Base-by-base conservation (phyloP, 2,888 invertebrate genomes). In the Synergus umbraculus region DNA sequence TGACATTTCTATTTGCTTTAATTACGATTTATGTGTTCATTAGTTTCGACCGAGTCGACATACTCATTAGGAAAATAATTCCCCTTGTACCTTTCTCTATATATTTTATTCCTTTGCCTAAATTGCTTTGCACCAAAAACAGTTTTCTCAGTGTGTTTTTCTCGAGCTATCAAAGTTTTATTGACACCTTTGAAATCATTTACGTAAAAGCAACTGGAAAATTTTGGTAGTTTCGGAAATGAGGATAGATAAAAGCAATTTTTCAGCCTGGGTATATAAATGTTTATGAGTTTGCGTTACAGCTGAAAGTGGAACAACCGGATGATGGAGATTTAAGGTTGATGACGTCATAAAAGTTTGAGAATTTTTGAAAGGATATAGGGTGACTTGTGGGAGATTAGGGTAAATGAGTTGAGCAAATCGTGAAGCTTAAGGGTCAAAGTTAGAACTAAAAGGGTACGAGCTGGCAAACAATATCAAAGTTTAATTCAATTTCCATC, bases 311-410 rank as follows among this genome's bases (percentile, higher is more conserved):
- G 22, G 60, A 29, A 60, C 22, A 60, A n/a, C 12, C 10, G 22
- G 13, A 29, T 60, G 12, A 60, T 60, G 60, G 12, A 22, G 60
- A 60, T 10, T 60, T 60, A 22, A 22, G 12, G 22, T 60, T 22
- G 60, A 60, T 22, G 60, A 60, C 60, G 60, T 22, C 22, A 60
- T 60, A 60, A 60, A 60, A 60, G 60, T 22, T 60, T 60, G 12
- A 12, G 60, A 60, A 60, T 60, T 60, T 60, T 22, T 18, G 60
- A 60, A 60, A 60, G 12, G 12, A 18, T 22, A 18, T 22, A 22
- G 60, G 4, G 60, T 60, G 60, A 60, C 12, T 46, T 22, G 60
- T n/a, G 60, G 22, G 60, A 18, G 60, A 60, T 60, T 60, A 12
- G 22, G 60, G 13, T 29, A 22, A 22, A 22, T 18, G 22, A 29